phyloP scores from a whole-genome alignment of 2,113 vertebrate species.

The Psettodes erumei region DNA sequence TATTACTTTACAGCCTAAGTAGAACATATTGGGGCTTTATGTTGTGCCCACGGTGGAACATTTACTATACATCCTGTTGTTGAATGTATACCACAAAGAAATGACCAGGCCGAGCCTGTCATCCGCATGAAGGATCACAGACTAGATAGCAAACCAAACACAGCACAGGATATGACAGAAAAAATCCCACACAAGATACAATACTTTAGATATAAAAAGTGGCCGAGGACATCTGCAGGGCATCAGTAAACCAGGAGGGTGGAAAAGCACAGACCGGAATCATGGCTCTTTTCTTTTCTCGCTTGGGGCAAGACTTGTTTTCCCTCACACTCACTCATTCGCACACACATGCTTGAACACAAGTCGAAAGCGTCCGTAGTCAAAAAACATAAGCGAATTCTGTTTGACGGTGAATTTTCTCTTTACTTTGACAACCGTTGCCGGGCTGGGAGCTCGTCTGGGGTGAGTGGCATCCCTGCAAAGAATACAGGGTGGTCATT shows the following conservation, averaged over 20 bases:
- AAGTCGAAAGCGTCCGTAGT: conserved; percentile 31
- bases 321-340: conserved; percentile 29
- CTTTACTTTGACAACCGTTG: conserved; percentile 48
- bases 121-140: conserved; percentile 30
- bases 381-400: conserved; percentile 50
- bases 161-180: conserved; percentile 5
- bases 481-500: conserved; percentile 58
- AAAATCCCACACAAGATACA: conserved; percentile 22
- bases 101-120: conserved; percentile 24
- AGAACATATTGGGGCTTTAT: conserved; percentile 13
- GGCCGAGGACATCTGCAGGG: conserved; percentile 52
- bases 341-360: conserved; percentile 35
- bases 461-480: conserved; percentile 43
- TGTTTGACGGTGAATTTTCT: conserved; percentile 40
- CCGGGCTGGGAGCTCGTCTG: conserved; percentile 23
- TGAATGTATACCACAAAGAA: conserved; percentile 30
- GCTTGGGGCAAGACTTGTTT: conserved; percentile 59
- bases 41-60: conserved; percentile 22
- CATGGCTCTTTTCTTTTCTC: conserved; percentile 54
- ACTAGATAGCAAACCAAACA: conserved; percentile 22
- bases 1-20: conserved; percentile 21
- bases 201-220: conserved; percentile 52
- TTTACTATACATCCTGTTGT: conserved; percentile 33
- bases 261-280: conserved; percentile 46
- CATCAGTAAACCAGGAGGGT: conserved; percentile 57